These are phyloP conservation scores for Bombus breviceps DNA, from an alignment of 1,140 invertebrate species.

Conservation along the genomic window DNA sequence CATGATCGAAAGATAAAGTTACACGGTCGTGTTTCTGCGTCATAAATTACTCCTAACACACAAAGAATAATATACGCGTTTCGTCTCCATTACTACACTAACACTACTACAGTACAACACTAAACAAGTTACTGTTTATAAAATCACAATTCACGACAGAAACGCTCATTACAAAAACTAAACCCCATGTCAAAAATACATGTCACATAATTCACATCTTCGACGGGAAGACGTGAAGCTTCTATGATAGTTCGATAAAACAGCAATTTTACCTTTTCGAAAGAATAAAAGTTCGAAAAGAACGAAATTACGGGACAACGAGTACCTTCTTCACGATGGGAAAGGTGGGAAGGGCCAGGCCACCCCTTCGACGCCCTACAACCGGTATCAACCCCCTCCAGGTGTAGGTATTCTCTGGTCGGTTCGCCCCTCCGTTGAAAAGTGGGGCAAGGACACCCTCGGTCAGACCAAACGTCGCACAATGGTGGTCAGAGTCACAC, in stretches of 20 bases:
- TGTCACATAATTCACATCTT: not conserved
- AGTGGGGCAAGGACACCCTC: slow-evolving; percentile 75
- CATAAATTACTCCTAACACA: not conserved
- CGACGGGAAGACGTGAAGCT: too few relatives aligned
- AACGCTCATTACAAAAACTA: not conserved
- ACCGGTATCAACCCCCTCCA: slow-evolving; percentile 40
- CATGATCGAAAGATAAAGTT: too few relatives aligned
- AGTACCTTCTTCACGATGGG: not conserved
- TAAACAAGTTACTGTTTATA: not conserved
- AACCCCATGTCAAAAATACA: not conserved
- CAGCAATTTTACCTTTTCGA: too few relatives aligned
- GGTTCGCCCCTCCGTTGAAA: slow-evolving; percentile 48
- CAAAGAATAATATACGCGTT: not conserved
- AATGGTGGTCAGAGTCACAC: slow-evolving; percentile 46
- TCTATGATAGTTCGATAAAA: not conserved
- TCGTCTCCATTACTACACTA: not conserved
- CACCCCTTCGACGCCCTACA: slow-evolving; percentile 62
- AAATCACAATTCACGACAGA: not conserved
- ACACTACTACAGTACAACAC: not conserved
- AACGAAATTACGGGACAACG: slow-evolving; percentile 13
- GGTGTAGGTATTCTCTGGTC: slow-evolving; percentile 26
- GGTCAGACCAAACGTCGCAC: slow-evolving; percentile 40
- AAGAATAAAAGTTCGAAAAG: not conserved
- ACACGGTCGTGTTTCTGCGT: not conserved
- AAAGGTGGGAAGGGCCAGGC: slow-evolving; percentile 6